Base-by-base conservation (phyloP, 2,797 vertebrate genomes). In the Gymnodraco acuticeps region DNA sequence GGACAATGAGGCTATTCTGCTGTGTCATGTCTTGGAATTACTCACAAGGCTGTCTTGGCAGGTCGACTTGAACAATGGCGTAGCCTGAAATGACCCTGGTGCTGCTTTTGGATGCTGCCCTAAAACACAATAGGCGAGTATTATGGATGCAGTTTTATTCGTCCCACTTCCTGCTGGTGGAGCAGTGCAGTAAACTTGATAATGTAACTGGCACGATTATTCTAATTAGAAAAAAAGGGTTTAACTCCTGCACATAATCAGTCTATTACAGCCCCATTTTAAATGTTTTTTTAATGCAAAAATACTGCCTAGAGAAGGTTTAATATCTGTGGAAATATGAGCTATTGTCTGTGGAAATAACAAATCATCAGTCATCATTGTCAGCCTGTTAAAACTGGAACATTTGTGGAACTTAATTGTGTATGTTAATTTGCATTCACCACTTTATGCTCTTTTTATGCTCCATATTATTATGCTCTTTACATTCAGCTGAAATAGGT, bases 341-440 rank as follows among this genome's bases (percentile, higher is more conserved):
- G 66, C 64, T 43, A 19, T 65, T 60, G 47, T 70, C 51, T 10
- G 10, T 12, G 45, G 38, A 47, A 55, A 77, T 64, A 54, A 63
- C 54, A 71, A 63, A 77, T 47, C 61, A 81, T 70, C 65, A 67
- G 27, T 59, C 38, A 14, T 78, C 38, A 63, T 52, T 62, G 64
- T 64, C 73, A 42, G 17, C 63, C 20, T 15, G 7, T 10, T 23
- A 23, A 65, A 20, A 47, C 12, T 27, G 31, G 0, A 55, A 64
- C 60, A 65, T 77, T 77, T 70, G 65, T 54, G 47, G 20, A 55
- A 38, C 52, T 43, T 76, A 31, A 77, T 79, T 67, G 48, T 42
- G 1, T 43, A 20, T 61, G 52, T 53, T 52, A 16, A 73, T 75
- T 59, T 59, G 55, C 47, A 3, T 47, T 70, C 65, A n/a, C 23